These are phyloP conservation scores for Nematolebias whitei DNA, from an alignment of 2,113 vertebrate genomes.

Conservation along the genomic window DNA sequence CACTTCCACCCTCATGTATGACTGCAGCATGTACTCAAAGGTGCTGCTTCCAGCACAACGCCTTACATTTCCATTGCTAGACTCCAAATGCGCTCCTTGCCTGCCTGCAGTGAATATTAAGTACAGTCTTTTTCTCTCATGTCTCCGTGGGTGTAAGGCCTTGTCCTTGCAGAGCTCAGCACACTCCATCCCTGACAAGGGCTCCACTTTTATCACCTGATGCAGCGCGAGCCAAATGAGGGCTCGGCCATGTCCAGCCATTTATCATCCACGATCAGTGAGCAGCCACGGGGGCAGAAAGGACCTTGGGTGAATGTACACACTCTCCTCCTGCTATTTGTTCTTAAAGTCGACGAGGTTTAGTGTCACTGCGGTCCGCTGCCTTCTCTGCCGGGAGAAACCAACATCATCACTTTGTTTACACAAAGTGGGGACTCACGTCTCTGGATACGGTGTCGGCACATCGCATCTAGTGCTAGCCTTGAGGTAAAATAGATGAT, in stretches of 20 bases:
- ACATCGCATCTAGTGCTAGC: conserved; percentile 7
- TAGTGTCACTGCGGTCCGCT: conserved; percentile 59
- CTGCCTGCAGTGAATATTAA: conserved; percentile 67
- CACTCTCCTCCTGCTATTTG: conserved; percentile 59
- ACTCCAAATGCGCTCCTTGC: conserved; percentile 11
- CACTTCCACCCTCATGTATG: no score
- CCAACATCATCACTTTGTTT: conserved; percentile 56
- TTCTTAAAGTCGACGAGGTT: conserved; percentile 58
- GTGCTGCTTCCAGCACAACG: conserved; percentile 14
- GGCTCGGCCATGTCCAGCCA: conserved; percentile 67
- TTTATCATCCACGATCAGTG: conserved; percentile 72
- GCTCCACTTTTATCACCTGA: conserved; percentile 77
- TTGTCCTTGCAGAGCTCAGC: conserved; percentile 74
- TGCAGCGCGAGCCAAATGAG: conserved; percentile 74
- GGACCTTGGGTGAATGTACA: conserved; percentile 70
- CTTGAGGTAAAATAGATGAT: conserved; percentile 44
- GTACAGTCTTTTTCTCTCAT: conserved; percentile 49
- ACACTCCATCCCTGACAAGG: conserved; percentile 71
- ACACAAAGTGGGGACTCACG: conserved; percentile 15
- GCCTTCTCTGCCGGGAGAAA: conserved; percentile 51
- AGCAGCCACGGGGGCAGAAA: conserved; percentile 69
- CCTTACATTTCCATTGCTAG: no score
- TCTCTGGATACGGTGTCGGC: background rate
- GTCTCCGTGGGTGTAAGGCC: conserved; percentile 68
- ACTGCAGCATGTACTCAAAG: conserved; percentile 11